Base-by-base conservation (phyloP, 2,113 vertebrate species). In the Zosterops japonicus region DNA sequence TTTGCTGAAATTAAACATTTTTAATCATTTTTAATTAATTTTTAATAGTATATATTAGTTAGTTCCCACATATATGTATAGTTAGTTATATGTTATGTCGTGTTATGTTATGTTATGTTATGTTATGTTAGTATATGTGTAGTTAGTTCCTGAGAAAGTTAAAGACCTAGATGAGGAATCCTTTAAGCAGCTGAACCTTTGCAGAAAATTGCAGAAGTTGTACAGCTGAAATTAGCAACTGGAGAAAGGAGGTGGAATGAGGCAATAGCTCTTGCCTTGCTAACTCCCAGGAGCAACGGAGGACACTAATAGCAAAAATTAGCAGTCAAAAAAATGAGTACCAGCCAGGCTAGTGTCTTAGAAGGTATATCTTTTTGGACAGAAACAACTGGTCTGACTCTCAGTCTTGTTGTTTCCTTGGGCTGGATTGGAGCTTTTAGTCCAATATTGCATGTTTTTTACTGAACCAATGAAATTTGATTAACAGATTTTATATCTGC, bases 1-100 rank as follows among this genome's bases (percentile, higher is more conserved):
- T 92, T 93, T 95, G 52, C 76, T 93, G 86, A 83, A 94, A 87
- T 87, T 47, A 83, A 92, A 63, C 24, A 29, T 79, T 85, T n/a
- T n/a, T 36, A 36, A 36, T 36, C 36, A 36, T 36, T 36, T 36
- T 36, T 36, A 36, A 36, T 36, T 36, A 36, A 36, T 36, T 36
- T 36, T 36, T 36, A 36, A 36, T 36, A 36, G 36, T 39, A 39
- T 39, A 39, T 39, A 39, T 36, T 36, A 36, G 36, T 39, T 39
- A 39, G 36, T 39, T 39, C 36, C 36, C 36, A 39, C 9, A 10
- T 35, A 57, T 35, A 35, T 24, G n/a, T 35, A n/a, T 17, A 60
- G 24, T 60, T 59, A 60, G 28, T 17, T 55, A 53, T 53, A 39
- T 39, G 39, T 8, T 18, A 27, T 31, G 29, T 29, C 21, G 18